A percentile compares a stretch with the other conserved stretches of the same genome.
Conservation (phyloP, 2,113 vertebrate species). For the Sebastes fasciatus region DNA sequence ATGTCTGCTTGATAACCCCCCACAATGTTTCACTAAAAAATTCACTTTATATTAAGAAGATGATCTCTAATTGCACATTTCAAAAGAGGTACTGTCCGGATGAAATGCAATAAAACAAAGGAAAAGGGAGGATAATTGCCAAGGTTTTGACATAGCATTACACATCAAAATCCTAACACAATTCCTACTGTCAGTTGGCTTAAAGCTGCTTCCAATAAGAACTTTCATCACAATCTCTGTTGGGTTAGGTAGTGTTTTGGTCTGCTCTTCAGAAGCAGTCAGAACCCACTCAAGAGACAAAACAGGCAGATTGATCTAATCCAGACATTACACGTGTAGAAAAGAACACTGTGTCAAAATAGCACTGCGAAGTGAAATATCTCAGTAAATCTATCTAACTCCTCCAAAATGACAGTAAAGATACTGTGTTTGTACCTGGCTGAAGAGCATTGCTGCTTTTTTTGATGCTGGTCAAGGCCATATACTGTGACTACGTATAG, state of each 20-base stretch:
- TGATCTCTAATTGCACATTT: constrained; percentile 55
- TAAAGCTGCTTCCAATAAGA: constrained; percentile 76
- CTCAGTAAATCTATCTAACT: constrained; percentile 51
- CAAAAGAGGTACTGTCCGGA: constrained; percentile 49
- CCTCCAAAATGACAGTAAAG: constrained; percentile 48
- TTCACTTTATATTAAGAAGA: constrained; percentile 16
- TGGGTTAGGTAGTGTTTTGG: constrained; percentile 65
- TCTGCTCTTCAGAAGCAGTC: constrained; percentile 66
- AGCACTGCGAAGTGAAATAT: constrained; percentile 52
- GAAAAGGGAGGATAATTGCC: constrained; percentile 48
- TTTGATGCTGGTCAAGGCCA: constrained; percentile 33
- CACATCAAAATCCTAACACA: constrained; percentile 60
- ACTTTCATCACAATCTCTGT: constrained; percentile 62
- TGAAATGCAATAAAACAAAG: constrained; percentile 57
- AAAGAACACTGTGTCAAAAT: constrained; percentile 65
- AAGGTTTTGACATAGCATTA: constrained; percentile 63
- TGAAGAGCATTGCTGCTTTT: constrained; percentile 26
- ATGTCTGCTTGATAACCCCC: constrained; percentile 34
- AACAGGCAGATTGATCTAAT: constrained; percentile 61
- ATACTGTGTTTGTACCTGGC: constrained; percentile 22
- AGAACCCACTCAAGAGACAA: constrained; percentile 57
- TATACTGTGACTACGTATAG: background rate
- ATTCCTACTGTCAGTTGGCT: constrained; percentile 60
- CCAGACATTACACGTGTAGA: constrained; percentile 70
- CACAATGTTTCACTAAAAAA: constrained; percentile 52